Base-by-base conservation (phyloP, 2,113 vertebrate genomes). In the Melanotaenia duboulayi region DNA sequence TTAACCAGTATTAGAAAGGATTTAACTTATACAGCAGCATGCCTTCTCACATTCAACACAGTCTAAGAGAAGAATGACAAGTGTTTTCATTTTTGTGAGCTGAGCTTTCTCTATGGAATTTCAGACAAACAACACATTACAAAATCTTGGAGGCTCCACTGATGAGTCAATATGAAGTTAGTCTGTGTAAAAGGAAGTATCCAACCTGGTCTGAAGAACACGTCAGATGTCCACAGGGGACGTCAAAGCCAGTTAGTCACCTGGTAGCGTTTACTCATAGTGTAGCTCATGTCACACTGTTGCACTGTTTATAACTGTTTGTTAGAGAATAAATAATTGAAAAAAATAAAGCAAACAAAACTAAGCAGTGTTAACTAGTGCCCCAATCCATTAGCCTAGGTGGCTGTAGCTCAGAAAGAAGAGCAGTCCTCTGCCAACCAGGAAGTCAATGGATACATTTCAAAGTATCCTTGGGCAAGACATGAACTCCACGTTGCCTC, bases 91-190 rank as follows among this genome's bases (percentile, higher is more conserved):
- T 64, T 64, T 19, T 48, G 19, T 46, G 28, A 61, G 57, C 39
- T 50, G 39, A 50, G 12, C 44, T 54, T 71, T 54, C 76, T 63
- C 5, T 35, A 35, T 35, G 32, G 32, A 5, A 35, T 35, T 35
- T 35, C 32, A 35, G 32, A 35, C 5, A 7, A 35, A 9, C 32
- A 35, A 1, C 32, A 77, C 44, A 22, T 35, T 16, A 35, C 39
- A 14, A 44, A 32, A 19, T 39, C 22, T 59, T 19, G 61, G 56
- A 17, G 46, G 50, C 62, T 68, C 10, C 32, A 60, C 64, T n/a
- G 49, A 44, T 87, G 76, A 89, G 76, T 89, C 85, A 85, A 28
- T 35, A 42, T 57, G 24, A 66, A 54, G 48, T 73, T 79, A 69
- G 78, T 4, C 68, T 65, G 51, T 65, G 39, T 65, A 25, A 44